Evolutionary conservation across 2,113 vertebrate genomes (phyloP).

Genomic region (Caranx melampygus): DNA sequence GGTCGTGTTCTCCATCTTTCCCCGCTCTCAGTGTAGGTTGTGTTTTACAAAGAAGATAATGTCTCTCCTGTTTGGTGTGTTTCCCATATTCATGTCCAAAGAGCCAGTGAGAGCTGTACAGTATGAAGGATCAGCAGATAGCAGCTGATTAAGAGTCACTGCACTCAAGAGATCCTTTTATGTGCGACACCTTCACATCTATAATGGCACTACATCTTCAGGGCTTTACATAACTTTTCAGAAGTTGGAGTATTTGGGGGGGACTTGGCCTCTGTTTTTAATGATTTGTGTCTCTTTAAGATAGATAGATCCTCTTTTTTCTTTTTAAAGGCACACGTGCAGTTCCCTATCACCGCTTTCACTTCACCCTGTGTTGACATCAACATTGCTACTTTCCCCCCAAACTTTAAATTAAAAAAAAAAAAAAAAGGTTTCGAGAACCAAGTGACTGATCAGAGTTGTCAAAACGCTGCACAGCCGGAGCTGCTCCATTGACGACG

Average conservation of each 20-base stretch:
- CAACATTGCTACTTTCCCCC: background rate
- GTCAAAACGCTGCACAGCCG: slow-evolving; percentile 42
- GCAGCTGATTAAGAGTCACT: slow-evolving; percentile 39
- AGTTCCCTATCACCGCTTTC: slow-evolving; percentile 10
- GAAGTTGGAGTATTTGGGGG: background rate
- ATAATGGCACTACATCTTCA: background rate
- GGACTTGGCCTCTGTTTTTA: slow-evolving; percentile 3
- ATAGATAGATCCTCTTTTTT: background rate
- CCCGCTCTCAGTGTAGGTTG: background rate
- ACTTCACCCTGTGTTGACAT: slow-evolving; percentile 4
- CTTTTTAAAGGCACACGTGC: background rate
- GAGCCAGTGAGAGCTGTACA: slow-evolving; percentile 31
- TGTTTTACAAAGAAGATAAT: background rate
- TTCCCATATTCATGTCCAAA: slow-evolving; percentile 25
- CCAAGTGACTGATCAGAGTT: slow-evolving; percentile 38
- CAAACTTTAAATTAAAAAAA: background rate
- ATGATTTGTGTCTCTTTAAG: slow-evolving; percentile 5
- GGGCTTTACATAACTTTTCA: background rate
- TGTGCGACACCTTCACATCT: slow-evolving; percentile 30
- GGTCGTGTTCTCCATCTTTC: background rate
- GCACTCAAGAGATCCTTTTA: slow-evolving; percentile 27
- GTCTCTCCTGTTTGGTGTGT: background rate
- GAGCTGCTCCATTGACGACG: slow-evolving; percentile 30
- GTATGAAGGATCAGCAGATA: slow-evolving; percentile 34
- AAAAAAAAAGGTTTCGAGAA: slow-evolving; percentile 32